Evolutionary conservation across 2,888 invertebrate genomes (phyloP).

Genomic region (Acronicta psi): DNA sequence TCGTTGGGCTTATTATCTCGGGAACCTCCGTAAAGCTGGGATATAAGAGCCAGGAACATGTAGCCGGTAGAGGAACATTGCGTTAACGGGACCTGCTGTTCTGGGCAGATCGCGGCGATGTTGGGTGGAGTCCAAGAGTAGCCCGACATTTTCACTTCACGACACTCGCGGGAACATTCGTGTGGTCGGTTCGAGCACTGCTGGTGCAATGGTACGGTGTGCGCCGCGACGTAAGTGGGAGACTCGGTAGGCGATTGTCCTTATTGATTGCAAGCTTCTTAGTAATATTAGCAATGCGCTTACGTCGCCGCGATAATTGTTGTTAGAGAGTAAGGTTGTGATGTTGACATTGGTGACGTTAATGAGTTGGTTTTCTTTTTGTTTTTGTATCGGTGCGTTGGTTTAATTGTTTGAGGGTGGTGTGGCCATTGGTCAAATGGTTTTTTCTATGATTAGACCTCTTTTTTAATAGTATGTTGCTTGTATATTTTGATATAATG

Average conservation of each 20-base stretch:
- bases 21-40: constrained; percentile 89
- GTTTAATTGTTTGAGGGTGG: not conserved
- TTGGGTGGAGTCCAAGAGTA: constrained; percentile 88
- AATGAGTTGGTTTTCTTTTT: not conserved
- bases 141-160: constrained; percentile 62
- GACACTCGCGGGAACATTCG: constrained; percentile 51
- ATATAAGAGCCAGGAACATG: constrained; percentile 89
- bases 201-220: constrained; percentile 38
- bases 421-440: too few relatives aligned
- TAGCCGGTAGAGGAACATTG: constrained; percentile 89
- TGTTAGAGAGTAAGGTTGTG: constrained; percentile 39
- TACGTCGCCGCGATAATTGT: constrained; percentile 17
- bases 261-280: constrained; percentile 36
- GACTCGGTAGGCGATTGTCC: constrained; percentile 38
- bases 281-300: constrained; percentile 13
- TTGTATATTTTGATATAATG: too few relatives aligned
- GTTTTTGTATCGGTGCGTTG: not conserved
- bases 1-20: constrained; percentile 28
- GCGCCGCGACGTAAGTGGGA: constrained; percentile 40
- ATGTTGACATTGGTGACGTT: constrained; percentile 14
- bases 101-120: constrained; percentile 86
- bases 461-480: too few relatives aligned
- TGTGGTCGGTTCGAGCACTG: constrained; percentile 43
- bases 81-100: constrained; percentile 85
- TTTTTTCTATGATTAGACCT: too few relatives aligned